phyloP scores from a whole-genome alignment of 2,797 vertebrate species.

The Melanotaenia maccullochi region DNA sequence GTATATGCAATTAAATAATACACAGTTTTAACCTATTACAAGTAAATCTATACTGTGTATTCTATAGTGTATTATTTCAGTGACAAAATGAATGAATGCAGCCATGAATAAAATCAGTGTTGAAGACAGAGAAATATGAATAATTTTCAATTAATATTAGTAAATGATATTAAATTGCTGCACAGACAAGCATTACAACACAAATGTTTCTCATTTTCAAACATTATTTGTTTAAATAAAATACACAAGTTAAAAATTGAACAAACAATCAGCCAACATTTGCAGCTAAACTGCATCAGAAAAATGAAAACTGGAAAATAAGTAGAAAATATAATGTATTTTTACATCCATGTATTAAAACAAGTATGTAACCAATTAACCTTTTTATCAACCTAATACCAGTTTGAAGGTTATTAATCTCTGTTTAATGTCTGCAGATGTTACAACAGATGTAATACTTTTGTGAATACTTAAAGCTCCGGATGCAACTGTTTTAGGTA shows the following conservation, averaged over 20 bases:
- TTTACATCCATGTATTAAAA: constrained; percentile 12
- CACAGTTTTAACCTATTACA: constrained; percentile 17
- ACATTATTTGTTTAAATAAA: constrained; percentile 28
- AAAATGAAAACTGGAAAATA: not conserved
- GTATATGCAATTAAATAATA: constrained; percentile 10
- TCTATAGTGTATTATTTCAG: constrained; percentile 27
- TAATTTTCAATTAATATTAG: constrained; percentile 15
- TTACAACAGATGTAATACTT: not conserved
- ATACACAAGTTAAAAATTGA: constrained; percentile 24
- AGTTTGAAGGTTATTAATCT: constrained; percentile 1
- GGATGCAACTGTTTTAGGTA: constrained; percentile 1
- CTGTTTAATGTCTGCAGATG: constrained; percentile 2
- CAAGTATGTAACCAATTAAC: constrained; percentile 1
- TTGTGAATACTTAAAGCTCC: constrained; percentile 17
- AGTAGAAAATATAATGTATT: constrained; percentile 19
- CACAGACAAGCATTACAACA: constrained; percentile 15
- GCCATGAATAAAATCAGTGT: constrained; percentile 38
- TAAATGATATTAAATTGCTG: constrained; percentile 1
- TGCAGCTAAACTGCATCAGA: constrained; percentile 24
- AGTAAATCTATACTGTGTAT: constrained; percentile 30
- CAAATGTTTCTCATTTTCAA: constrained; percentile 32
- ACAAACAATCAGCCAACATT: constrained; percentile 26
- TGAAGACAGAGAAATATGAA: not conserved
- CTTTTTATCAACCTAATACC: not conserved
- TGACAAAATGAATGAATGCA: constrained; percentile 22